Evolutionary conservation across 2,797 vertebrate genomes (phyloP).

Genomic region (Semaprochilodus insignis): DNA sequence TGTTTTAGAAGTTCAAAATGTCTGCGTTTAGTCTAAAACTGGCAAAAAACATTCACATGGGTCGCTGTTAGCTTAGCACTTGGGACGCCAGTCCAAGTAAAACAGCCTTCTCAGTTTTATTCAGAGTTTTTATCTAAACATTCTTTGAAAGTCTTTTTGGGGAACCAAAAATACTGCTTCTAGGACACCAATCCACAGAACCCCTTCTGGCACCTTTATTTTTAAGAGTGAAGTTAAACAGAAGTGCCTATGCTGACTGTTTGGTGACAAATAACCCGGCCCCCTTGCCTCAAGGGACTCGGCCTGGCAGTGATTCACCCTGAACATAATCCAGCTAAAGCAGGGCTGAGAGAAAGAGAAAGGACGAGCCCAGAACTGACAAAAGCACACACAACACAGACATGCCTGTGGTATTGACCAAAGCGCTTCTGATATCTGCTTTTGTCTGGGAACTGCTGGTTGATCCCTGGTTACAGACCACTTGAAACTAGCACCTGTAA

Average conservation of each 20-base stretch:
- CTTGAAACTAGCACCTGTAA: constrained; percentile 7
- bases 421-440: constrained; percentile 37
- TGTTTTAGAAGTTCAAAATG: too few species aligned
- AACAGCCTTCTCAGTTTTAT: too few species aligned
- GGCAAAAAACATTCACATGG: too few species aligned
- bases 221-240: neutral
- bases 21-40: too few species aligned
- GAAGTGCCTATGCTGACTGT: neutral
- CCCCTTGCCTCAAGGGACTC: neutral
- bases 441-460: constrained; percentile 37
- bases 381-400: constrained; percentile 62
- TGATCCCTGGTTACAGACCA: constrained; percentile 28
- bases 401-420: constrained; percentile 63
- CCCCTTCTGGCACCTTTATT: neutral
- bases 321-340: constrained; percentile 23
- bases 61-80: too few species aligned
- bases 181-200: neutral
- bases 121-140: too few species aligned
- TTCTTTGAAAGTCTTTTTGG: too few species aligned
- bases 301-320: constrained; percentile 27
- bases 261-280: neutral
- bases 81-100: too few species aligned
- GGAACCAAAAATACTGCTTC: neutral
- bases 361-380: constrained; percentile 14
- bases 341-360: constrained; percentile 7